Percentiles rank a stretch among this genome's conserved stretches.
phyloP scores from a whole-genome alignment of 92 coral and sea anemone genomes.

The Montipora capitata region DNA sequence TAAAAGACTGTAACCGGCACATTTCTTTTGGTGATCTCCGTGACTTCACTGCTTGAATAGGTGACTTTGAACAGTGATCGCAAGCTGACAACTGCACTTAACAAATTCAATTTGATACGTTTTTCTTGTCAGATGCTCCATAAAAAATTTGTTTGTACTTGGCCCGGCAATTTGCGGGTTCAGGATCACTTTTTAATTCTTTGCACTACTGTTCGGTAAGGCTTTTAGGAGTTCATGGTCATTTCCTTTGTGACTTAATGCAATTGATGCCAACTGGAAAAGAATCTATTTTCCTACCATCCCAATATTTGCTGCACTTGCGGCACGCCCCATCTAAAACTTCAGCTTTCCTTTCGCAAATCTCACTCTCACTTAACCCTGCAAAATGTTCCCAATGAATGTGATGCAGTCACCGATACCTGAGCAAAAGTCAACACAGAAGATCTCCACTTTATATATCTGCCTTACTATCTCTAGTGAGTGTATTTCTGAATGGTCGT shows the following conservation, averaged over 20 bases:
- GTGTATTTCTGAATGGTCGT: no score
- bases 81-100: background rate
- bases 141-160: background rate
- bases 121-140: conserved; percentile 6
- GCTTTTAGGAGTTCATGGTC: conserved; percentile 11
- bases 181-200: conserved; percentile 11
- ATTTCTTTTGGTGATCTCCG: no score
- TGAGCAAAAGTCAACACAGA: no score
- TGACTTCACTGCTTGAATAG: conserved; percentile 17
- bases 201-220: conserved; percentile 8
- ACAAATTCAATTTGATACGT: conserved; percentile 1
- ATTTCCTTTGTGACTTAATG: conserved; percentile 7
- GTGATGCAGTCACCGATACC: no score
- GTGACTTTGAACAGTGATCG: background rate
- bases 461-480: no score
- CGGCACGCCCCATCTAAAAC: no score
- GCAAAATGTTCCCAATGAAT: conserved; percentile 16
- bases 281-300: conserved; percentile 11
- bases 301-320: conserved; percentile 29
- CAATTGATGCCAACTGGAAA: conserved; percentile 9
- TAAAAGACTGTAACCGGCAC: no score
- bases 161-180: background rate
- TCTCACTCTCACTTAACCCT: conserved; percentile 25
- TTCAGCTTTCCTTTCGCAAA: conserved; percentile 25
- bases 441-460: no score